Evolutionary conservation across 2,113 vertebrate species (phyloP).

Genomic region (Lamprotornis superbus): DNA sequence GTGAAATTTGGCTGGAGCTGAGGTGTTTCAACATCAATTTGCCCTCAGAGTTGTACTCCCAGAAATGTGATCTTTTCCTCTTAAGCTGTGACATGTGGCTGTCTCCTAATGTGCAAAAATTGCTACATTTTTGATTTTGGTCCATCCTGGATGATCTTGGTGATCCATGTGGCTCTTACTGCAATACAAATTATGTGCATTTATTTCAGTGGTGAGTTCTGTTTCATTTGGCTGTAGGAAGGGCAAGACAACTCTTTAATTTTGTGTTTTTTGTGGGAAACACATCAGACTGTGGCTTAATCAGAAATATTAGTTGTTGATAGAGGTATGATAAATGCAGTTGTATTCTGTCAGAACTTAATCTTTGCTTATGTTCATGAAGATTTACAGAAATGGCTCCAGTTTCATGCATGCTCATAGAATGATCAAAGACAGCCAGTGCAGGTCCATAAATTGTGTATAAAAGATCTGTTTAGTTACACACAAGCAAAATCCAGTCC

Average conservation of each 20-base stretch:
- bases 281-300: neutral
- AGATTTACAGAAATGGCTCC: neutral
- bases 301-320: neutral
- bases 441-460: neutral
- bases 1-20: neutral
- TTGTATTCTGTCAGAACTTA: neutral
- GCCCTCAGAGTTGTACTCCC: neutral
- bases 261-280: neutral
- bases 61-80: neutral
- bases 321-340: neutral
- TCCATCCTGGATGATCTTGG: neutral
- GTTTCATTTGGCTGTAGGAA: neutral
- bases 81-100: neutral
- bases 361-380: neutral
- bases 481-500: neutral
- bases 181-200: neutral
- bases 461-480: neutral
- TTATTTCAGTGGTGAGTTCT: neutral
- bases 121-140: neutral
- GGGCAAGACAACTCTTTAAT: neutral
- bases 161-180: neutral
- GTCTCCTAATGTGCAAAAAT: neutral
- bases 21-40: neutral
- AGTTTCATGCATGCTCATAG: fast-evolving
- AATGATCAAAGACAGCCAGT: neutral